Evolutionary conservation across 2,113 vertebrate genomes (phyloP).

Genomic region (Protobothrops flavoviridis): DNA sequence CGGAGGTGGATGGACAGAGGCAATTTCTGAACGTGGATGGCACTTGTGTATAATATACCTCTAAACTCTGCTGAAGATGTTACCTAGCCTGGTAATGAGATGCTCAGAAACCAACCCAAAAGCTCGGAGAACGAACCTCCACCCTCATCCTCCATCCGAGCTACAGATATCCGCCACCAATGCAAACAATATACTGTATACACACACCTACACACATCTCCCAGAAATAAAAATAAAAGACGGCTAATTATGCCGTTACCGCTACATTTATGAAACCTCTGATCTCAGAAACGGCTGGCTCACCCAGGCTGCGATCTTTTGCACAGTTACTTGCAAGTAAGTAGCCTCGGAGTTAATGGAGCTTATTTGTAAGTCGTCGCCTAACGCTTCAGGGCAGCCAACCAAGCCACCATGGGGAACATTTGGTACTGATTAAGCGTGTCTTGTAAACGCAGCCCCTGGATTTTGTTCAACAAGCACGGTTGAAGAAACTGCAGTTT

Average conservation of each 20-base stretch:
- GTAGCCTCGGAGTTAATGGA: background rate
- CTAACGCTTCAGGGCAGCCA: background rate
- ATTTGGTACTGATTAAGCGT: background rate
- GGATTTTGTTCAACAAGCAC: background rate
- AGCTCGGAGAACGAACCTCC: too few species aligned
- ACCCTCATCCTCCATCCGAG: too few species aligned
- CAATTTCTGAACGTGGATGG: background rate
- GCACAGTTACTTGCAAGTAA: background rate
- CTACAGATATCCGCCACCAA: too few species aligned
- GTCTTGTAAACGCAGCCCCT: background rate
- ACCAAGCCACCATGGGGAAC: background rate
- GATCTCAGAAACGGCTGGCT: background rate
- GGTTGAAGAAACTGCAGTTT: background rate
- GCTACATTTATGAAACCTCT: background rate
- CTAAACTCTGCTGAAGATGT: too few species aligned
- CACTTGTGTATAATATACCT: background rate
- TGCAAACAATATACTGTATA: background rate
- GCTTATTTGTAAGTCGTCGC: background rate
- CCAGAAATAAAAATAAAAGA: background rate
- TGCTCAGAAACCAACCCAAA: too few species aligned
- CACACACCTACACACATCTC: background rate
- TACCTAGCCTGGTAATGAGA: too few species aligned
- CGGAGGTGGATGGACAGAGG: background rate
- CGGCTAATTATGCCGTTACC: background rate
- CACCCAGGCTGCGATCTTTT: background rate